Evolutionary conservation across 2,888 invertebrate genomes (phyloP).

Genomic region (Zeuzera pyrina): DNA sequence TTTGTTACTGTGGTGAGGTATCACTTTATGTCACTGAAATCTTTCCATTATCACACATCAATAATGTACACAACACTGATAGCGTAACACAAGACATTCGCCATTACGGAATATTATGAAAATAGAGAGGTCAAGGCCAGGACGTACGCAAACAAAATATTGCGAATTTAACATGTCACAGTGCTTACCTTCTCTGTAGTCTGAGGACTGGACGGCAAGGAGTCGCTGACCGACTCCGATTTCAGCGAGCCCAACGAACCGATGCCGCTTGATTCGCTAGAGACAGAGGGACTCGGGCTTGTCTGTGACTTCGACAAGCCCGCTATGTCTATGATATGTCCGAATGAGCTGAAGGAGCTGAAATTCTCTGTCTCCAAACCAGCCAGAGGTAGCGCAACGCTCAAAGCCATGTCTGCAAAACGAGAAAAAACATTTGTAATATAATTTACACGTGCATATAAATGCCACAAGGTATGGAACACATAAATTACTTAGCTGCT

Average conservation of each 20-base stretch:
- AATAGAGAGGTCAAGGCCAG: constrained; percentile 73
- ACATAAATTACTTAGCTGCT: constrained; percentile 47
- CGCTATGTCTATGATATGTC: constrained; percentile 68
- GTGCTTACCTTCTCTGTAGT: constrained; percentile 66
- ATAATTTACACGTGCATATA: constrained; percentile 66
- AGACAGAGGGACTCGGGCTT: constrained; percentile 71
- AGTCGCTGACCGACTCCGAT: constrained; percentile 64
- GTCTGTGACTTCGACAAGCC: constrained; percentile 61
- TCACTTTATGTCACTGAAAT: constrained; percentile 20
- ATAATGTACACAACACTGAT: constrained; percentile 53
- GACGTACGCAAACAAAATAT: constrained; percentile 64
- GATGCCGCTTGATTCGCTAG: constrained; percentile 76
- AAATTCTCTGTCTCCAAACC: constrained; percentile 71
- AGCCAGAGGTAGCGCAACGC: constrained; percentile 73
- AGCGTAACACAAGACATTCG: constrained; percentile 55
- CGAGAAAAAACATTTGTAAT: too few species aligned
- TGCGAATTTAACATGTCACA: constrained; percentile 27
- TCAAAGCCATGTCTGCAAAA: constrained; percentile 74
- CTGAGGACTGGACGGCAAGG: constrained; percentile 68
- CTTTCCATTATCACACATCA: constrained; percentile 47
- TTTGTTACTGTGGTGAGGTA: too few species aligned
- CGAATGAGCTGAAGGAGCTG: constrained; percentile 60
- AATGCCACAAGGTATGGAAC: constrained; percentile 44
- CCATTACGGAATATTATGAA: constrained; percentile 73
- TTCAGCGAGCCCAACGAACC: constrained; percentile 72